Evolutionary conservation across 2,113 vertebrate species (phyloP).

Genomic region (Zootoca vivipara): DNA sequence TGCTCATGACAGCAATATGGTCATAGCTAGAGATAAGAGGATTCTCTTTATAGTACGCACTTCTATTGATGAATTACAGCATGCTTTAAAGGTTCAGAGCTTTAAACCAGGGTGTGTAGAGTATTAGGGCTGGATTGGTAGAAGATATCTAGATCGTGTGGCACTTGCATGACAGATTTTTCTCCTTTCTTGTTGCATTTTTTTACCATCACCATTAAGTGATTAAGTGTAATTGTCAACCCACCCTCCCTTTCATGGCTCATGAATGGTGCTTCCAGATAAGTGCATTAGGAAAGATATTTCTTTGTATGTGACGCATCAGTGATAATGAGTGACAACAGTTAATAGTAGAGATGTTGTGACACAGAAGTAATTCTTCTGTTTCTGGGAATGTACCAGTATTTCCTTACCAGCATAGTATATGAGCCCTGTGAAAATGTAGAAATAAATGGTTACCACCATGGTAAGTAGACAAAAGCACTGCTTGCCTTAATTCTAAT

Average conservation of each 20-base stretch:
- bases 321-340: background rate
- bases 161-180: background rate
- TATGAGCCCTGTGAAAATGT: background rate
- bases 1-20: background rate
- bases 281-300: no score
- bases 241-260: background rate
- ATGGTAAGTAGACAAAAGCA: background rate
- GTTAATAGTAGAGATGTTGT: background rate
- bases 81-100: background rate
- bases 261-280: background rate
- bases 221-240: background rate
- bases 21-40: constrained; percentile 13
- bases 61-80: background rate
- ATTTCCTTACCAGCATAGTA: background rate
- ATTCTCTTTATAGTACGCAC: background rate
- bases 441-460: background rate
- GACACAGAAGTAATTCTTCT: background rate
- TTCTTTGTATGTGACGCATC: no score
- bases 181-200: background rate
- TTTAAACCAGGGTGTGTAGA: background rate
- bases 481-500: background rate
- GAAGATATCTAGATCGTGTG: background rate
- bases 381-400: background rate
- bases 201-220: background rate
- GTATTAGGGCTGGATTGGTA: background rate